These are phyloP conservation scores for Myzus persicae DNA, from an alignment of 1,140 invertebrate genomes.

Conservation along the genomic window DNA sequence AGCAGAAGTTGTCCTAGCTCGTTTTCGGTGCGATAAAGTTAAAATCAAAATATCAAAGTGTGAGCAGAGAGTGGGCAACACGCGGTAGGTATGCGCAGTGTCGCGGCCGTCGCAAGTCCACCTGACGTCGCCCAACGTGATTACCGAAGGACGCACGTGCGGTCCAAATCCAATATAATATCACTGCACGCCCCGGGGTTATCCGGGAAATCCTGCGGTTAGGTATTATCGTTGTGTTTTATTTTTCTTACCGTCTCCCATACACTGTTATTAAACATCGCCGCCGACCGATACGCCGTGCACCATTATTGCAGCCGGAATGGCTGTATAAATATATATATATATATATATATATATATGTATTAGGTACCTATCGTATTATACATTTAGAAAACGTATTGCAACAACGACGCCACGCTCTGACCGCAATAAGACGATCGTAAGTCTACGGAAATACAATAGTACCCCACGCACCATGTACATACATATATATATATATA, in stretches of 20 bases:
- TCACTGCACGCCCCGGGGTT: background rate
- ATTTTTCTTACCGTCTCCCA: background rate
- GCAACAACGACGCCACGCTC: background rate
- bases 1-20: background rate
- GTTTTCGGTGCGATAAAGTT: background rate
- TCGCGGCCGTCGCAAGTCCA: background rate
- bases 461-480: too few relatives aligned
- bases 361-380: background rate
- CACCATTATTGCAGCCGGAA: background rate
- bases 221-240: background rate
- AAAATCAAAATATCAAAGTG: background rate
- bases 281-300: background rate
- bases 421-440: background rate
- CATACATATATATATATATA: too few relatives aligned
- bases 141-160: background rate
- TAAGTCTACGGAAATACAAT: background rate
- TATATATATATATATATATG: too few relatives aligned
- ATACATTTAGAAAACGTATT: conserved; percentile 6
- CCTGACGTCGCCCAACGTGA: background rate
- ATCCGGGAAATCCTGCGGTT: background rate
- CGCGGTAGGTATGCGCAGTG: too few relatives aligned
- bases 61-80: background rate
- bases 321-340: too few relatives aligned
- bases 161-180: background rate
- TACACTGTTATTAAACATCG: background rate